phyloP scores from a whole-genome alignment of 2,113 vertebrate species.

The Fregetta grallaria region DNA sequence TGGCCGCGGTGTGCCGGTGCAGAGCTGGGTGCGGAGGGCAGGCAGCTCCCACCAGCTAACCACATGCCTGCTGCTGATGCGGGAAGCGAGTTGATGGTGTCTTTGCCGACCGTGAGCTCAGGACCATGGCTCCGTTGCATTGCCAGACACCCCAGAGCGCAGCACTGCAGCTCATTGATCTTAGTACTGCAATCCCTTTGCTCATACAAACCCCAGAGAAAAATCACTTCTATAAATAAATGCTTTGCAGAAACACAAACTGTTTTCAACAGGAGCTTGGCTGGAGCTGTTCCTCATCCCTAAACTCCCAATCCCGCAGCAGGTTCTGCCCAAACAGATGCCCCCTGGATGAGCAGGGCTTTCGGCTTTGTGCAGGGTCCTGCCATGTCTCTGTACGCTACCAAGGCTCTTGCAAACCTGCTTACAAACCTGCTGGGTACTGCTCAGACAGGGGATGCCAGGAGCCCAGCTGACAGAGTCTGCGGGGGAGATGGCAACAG shows the following conservation, averaged over 20 bases:
- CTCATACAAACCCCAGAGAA: neutral
- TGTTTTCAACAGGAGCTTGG: neutral
- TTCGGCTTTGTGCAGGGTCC: neutral
- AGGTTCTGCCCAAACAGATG: neutral
- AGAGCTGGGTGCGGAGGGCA: neutral
- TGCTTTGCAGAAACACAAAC: neutral
- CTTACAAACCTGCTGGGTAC: neutral
- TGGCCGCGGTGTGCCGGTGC: rapidly evolving
- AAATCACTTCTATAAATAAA: neutral
- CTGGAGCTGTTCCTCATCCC: neutral
- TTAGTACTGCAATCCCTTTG: neutral
- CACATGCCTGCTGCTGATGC: neutral
- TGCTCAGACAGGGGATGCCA: neutral
- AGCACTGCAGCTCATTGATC: neutral
- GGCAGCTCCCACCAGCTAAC: neutral
- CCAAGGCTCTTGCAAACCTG: neutral
- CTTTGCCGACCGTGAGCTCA: neutral
- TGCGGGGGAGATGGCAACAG: neutral
- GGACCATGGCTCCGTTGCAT: rapidly evolving
- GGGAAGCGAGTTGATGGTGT: neutral
- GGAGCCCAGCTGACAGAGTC: neutral
- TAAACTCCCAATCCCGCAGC: neutral
- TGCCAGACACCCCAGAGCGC: neutral
- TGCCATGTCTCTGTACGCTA: rapidly evolving
- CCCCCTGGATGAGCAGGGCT: neutral